Conservation (phyloP, 2,888 invertebrate species). For the Anaspis maculata region DNA sequence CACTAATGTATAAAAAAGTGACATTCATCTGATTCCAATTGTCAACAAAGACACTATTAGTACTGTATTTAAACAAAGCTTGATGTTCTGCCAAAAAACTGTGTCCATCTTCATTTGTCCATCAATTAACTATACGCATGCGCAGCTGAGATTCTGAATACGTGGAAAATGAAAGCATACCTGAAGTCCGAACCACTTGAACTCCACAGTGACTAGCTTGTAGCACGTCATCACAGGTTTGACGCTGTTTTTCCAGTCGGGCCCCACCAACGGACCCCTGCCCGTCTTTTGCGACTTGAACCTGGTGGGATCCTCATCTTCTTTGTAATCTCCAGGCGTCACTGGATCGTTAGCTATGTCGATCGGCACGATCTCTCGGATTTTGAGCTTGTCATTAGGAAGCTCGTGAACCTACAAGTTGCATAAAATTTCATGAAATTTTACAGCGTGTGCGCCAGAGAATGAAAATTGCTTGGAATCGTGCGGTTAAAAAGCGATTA, state of each 20-base stretch:
- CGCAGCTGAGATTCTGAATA: slow-evolving; percentile 7
- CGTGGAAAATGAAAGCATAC: slow-evolving; percentile 36
- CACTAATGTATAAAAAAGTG: too few species aligned
- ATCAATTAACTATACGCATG: slow-evolving; percentile 1
- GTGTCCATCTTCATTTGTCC: too few species aligned
- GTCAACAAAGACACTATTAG: too few species aligned
- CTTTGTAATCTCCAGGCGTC: slow-evolving; percentile 75
- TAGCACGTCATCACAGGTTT: slow-evolving; percentile 96
- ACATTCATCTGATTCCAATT: too few species aligned
- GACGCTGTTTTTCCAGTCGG: slow-evolving; percentile 70
- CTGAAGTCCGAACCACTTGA: slow-evolving; percentile 97
- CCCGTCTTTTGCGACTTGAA: slow-evolving; percentile 90
- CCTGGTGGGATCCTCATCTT: slow-evolving; percentile 75
- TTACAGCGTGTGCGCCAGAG: background rate
- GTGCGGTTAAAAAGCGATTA: too few species aligned
- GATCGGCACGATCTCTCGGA: slow-evolving; percentile 82
- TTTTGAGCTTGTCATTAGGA: slow-evolving; percentile 77
- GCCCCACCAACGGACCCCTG: slow-evolving; percentile 77
- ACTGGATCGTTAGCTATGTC: slow-evolving; percentile 94
- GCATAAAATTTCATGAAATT: background rate
- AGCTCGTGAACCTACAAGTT: slow-evolving; percentile 88
- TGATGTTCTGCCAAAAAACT: too few species aligned
- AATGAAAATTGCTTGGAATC: too few species aligned
- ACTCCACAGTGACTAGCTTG: slow-evolving; percentile 93
- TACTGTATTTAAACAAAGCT: too few species aligned